Base-by-base conservation (phyloP, 2,888 invertebrate genomes). In the Watsonalla binaria region DNA sequence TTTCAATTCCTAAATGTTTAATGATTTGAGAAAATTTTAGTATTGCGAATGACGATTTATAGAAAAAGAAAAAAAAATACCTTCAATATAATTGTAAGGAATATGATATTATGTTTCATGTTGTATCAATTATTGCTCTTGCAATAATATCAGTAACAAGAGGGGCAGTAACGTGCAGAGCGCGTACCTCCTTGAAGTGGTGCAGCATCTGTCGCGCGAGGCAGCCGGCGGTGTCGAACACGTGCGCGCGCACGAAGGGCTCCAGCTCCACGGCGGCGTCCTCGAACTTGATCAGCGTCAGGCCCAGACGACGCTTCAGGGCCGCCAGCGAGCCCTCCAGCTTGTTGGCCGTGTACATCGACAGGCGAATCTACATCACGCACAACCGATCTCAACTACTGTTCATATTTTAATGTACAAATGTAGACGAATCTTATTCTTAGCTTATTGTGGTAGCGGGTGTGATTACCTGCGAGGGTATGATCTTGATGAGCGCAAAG, bases 281-380 rank as follows among this genome's bases (percentile, higher is more conserved):
- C 88, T 99, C 99, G 87, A 99, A 99, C 78, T 96, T 96, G 66
- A 99, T 96, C 55, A 99, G 92, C 47, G 96, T 97, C 47, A 99
- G 90, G 0, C 97, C 97, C 53, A 98, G 92, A 60, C 95, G 94
- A 58, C 95, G 93, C 90, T 99, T 99, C 54, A 98, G 94, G 59
- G 92, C 92, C 58, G 93, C 92, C 59, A 99, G 92, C 70, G 96
- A 94, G 0, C 79, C 75, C 63, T 87, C 86, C 56, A 99, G 88
- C 84, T 97, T 97, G 63, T 94, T 94, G 0, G 97, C 94, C 33
- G 99, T 99, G 61, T 95, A 93, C 78, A 99, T 97, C 75, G 97
- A 97, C 57, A 99, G 90, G 1, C 96, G 94, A 51, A 99, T 94
- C 93, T 96, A 83, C 0, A 35, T 6, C 51, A 24, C 53, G 6